Evolutionary conservation across 1,140 invertebrate species (phyloP).

Genomic region (Tetramorium alpestre): DNA sequence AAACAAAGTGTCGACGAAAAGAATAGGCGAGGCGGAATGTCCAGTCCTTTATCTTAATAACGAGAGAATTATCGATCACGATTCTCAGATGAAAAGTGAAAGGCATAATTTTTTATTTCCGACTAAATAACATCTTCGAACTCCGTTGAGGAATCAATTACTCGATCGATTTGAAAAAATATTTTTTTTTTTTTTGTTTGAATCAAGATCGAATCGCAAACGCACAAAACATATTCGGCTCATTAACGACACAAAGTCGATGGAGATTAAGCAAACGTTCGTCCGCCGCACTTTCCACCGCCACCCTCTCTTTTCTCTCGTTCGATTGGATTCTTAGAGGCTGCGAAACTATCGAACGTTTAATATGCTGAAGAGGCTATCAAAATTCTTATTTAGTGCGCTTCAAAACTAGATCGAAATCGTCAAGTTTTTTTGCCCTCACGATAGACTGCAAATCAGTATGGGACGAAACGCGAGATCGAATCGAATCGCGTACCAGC

Average conservation of each 20-base stretch:
- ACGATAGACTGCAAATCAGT: background rate
- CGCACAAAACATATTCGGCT: constrained; percentile 61
- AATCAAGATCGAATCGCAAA: constrained; percentile 11
- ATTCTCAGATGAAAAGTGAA: background rate
- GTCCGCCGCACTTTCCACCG: background rate
- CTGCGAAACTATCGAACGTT: background rate
- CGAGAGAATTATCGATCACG: background rate
- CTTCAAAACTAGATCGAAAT: background rate
- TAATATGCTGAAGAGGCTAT: background rate
- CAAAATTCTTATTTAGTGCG: background rate
- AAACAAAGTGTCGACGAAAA: constrained; percentile 12
- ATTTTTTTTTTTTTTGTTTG: too few species aligned
- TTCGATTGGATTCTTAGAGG: background rate
- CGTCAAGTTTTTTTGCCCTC: background rate
- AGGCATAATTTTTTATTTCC: background rate
- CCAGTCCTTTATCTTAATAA: background rate
- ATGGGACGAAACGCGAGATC: constrained; percentile 36
- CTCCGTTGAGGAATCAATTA: too few species aligned
- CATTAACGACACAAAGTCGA: constrained; percentile 69
- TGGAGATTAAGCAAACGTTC: constrained; percentile 70
- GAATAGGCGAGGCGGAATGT: constrained; percentile 10
- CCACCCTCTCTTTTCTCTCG: background rate
- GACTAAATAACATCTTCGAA: too few species aligned
- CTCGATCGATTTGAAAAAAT: too few species aligned
- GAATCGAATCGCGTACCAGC: constrained; percentile 57